phyloP scores from a whole-genome alignment of 2,797 vertebrate genomes.

The Mareca strepera region DNA sequence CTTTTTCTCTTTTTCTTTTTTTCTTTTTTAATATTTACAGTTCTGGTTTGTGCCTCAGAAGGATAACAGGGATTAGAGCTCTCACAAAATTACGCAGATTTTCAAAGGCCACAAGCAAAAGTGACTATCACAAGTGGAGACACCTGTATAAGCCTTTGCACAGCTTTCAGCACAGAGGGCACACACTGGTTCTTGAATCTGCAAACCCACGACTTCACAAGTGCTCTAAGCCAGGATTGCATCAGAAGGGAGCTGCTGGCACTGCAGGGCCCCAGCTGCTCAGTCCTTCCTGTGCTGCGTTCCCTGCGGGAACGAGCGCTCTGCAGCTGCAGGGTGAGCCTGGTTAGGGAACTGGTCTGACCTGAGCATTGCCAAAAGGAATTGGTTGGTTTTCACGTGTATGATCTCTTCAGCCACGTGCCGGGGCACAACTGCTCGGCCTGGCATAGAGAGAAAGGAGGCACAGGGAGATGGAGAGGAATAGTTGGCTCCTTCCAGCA shows the following conservation, averaged over 20 bases:
- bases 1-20: too few relatives aligned
- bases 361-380: not conserved
- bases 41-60: not conserved
- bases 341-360: not conserved
- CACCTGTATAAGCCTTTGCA: not conserved
- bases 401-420: not conserved
- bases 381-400: not conserved
- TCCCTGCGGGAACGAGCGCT: not conserved
- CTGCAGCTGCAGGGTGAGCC: not conserved
- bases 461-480: not conserved
- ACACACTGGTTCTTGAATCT: not conserved
- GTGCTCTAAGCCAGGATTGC: not conserved
- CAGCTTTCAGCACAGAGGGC: not conserved
- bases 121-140: fast-evolving
- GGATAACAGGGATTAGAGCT: not conserved
- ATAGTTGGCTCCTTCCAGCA: not conserved
- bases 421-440: too few relatives aligned
- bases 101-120: not conserved
- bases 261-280: not conserved
- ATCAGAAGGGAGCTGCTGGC: not conserved
- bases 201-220: not conserved
- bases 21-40: not conserved
- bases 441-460: not conserved
- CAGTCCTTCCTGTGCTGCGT: not conserved
- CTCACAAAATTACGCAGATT: not conserved